Base-by-base conservation (phyloP, 2,113 vertebrate species). In the Nibea coibor region DNA sequence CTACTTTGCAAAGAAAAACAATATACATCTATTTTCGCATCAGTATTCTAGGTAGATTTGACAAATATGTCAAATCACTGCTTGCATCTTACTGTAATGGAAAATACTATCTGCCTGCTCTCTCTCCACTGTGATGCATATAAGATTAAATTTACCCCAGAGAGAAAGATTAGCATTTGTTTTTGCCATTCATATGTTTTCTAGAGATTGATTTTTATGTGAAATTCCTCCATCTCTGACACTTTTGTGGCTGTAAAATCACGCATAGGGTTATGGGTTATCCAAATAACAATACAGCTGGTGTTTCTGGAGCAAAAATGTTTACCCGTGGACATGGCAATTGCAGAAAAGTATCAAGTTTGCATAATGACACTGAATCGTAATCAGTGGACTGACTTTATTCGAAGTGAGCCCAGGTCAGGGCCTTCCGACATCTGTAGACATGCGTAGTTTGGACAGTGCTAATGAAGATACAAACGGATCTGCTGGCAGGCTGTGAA, bases 401-500 rank as follows among this genome's bases (percentile, higher is more conserved):
- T 82, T 51, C 0, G 1, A 42, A 58, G 68, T 1, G 11, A 75
- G 59, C 24, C 3, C 10, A 42, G 75, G 80, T 87, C 72, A 70
- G 24, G 71, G 31, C 24, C 75, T 5, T 20, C 68, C 76, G 75
- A 82, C 63, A 75, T 79, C 5, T 61, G 73, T n/a, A n/a, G n/a
- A n/a, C n/a, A n/a, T n/a, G n/a, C n/a, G 17, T 20, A 24, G 62
- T 45, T 74, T 10, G 4, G 64, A 70, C 22, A 76, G 75, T 43
- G 57, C 51, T 87, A 86, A 90, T 88, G 76, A 86, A 91, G 79
- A 89, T 26, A 59, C 79, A 81, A 84, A 51, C 78, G 57, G 57
- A 83, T 68, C 78, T 51, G 22, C 48, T 59, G 72, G 64, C 77
- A 73, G 75, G 62, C 66, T 65, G 84, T 69, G 88, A 87, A 84